Conservation (phyloP, 2,888 invertebrate species). For the Nemurella pictetii region DNA sequence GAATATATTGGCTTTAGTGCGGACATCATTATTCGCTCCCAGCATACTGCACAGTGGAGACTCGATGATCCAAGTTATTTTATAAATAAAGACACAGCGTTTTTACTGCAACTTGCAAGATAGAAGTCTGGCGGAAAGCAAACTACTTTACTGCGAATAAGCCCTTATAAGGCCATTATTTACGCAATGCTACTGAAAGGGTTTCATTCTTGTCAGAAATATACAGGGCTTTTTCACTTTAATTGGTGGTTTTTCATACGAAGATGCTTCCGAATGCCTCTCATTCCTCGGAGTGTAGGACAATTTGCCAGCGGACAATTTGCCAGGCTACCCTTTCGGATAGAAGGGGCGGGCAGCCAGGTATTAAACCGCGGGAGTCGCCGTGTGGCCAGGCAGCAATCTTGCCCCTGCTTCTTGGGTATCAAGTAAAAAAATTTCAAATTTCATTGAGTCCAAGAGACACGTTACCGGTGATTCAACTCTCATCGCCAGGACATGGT, state of each 20-base stretch:
- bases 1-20: not conserved
- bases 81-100: not conserved
- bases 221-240: not conserved
- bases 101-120: not conserved
- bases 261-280: not conserved
- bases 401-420: too few species aligned
- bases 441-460: too few species aligned
- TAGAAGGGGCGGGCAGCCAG: too few species aligned
- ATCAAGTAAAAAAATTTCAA: too few species aligned
- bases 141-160: not conserved
- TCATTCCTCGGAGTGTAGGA: not conserved
- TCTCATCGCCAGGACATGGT: too few species aligned
- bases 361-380: too few species aligned
- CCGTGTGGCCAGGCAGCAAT: too few species aligned
- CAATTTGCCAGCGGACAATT: too few species aligned
- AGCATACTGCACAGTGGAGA: not conserved
- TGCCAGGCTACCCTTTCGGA: too few species aligned
- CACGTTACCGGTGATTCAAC: too few species aligned
- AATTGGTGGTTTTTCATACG: not conserved
- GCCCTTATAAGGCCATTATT: not conserved
- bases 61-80: not conserved
- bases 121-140: too few species aligned
- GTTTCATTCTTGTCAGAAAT: not conserved
- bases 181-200: not conserved
- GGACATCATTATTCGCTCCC: not conserved